Evolutionary conservation across 92 coral and sea anemone genomes (phyloP).

Genomic region (Palythoa caribaeorum): DNA sequence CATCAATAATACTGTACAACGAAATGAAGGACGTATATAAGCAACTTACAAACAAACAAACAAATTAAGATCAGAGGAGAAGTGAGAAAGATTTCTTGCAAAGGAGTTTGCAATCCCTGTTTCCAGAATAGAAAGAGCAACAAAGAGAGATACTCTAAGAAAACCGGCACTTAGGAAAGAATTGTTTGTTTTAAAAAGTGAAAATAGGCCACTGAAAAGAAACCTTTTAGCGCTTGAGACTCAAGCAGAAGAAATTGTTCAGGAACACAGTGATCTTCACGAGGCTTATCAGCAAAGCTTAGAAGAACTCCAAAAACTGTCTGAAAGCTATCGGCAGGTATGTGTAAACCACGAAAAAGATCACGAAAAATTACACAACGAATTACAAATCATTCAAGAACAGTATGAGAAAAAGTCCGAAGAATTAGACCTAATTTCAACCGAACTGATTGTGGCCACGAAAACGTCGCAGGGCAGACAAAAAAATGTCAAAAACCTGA

Average conservation of each 20-base stretch:
- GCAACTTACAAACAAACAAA: background rate
- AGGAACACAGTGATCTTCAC: conserved; percentile 24
- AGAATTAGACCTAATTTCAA: conserved; percentile 7
- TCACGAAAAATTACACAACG: conserved; percentile 23
- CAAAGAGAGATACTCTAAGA: conserved; percentile 29
- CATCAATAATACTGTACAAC: conserved; percentile 23
- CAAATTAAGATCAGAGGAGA: conserved; percentile 31
- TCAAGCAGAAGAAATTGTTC: conserved; percentile 4
- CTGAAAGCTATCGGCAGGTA: conserved; percentile 21
- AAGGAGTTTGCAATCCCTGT: conserved; percentile 25
- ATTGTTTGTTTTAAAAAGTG: conserved; percentile 24
- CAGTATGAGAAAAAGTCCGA: conserved; percentile 21
- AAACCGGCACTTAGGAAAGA: conserved; percentile 32
- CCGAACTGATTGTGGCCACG: background rate
- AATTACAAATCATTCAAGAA: conserved; percentile 7
- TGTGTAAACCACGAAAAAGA: background rate
- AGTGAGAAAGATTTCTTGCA: conserved; percentile 22
- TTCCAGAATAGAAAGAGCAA: conserved; percentile 43
- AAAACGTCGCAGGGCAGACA: too few species aligned
- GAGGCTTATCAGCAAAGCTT: background rate
- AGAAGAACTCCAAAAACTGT: conserved; percentile 2
- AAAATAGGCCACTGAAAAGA: conserved; percentile 23
- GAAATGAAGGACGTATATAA: conserved; percentile 37
- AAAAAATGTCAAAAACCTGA: background rate
- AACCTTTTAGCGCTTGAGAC: background rate